Conservation (phyloP, 2,113 vertebrate species). For the Cryptotis parvus region DNA sequence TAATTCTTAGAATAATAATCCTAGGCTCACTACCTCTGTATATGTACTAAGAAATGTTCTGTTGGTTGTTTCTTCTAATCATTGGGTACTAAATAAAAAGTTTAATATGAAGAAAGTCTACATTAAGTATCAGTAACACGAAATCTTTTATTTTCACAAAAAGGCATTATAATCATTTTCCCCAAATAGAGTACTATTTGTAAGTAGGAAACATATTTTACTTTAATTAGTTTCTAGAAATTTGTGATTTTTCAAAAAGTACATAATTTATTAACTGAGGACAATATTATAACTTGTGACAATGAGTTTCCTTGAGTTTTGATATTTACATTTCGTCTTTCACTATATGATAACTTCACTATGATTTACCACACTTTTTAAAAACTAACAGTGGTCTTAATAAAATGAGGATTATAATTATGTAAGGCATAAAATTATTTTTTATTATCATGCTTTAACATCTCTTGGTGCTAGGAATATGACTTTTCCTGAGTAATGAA, state of each 20-base stretch:
- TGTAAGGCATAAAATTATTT: too few species aligned
- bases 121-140: background rate
- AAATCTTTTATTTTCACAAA: slow-evolving; percentile 2
- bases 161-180: background rate
- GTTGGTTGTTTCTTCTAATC: background rate
- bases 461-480: background rate
- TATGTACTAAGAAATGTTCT: background rate
- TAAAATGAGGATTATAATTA: too few species aligned
- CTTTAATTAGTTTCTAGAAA: background rate
- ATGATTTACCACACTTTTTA: background rate
- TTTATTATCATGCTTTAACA: background rate
- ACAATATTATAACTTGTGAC: background rate
- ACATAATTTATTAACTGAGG: background rate
- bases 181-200: background rate
- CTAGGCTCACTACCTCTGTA: background rate
- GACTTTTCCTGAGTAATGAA: background rate
- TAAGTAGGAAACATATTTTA: background rate
- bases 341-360: background rate
- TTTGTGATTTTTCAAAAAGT: background rate
- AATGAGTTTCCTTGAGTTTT: background rate
- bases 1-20: background rate
- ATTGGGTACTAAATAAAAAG: background rate
- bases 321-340: background rate
- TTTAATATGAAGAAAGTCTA: background rate
- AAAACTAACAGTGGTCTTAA: background rate